Evolutionary conservation across 2,797 vertebrate species (phyloP).

Genomic region (Falco berigora): DNA sequence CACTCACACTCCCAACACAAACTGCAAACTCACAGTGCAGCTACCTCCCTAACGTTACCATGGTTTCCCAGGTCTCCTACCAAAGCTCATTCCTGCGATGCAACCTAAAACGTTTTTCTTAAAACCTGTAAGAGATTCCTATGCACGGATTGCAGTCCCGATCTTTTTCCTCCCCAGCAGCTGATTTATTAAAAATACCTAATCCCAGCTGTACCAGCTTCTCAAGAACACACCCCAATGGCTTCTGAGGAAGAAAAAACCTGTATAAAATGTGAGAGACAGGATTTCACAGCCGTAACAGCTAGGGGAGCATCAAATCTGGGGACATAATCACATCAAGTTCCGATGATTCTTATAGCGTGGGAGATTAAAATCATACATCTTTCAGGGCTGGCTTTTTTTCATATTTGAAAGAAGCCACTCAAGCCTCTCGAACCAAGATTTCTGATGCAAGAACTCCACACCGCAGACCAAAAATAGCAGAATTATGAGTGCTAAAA

Average conservation of each 20-base stretch:
- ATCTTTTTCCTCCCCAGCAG: background rate
- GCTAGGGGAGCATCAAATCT: background rate
- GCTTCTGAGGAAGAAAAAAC: background rate
- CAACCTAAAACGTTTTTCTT: background rate
- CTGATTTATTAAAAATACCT: background rate
- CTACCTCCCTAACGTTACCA: background rate
- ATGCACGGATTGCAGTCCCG: no score
- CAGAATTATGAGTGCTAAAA: slow-evolving; percentile 44
- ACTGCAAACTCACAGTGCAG: background rate
- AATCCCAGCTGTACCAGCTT: background rate
- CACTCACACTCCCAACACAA: background rate
- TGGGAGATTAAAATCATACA: background rate
- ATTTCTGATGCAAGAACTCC: slow-evolving; percentile 33
- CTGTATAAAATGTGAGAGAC: background rate
- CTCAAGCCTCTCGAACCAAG: slow-evolving; percentile 28
- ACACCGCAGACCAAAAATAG: slow-evolving; percentile 43
- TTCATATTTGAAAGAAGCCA: slow-evolving; percentile 45
- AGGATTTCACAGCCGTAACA: background rate
- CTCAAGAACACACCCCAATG: background rate
- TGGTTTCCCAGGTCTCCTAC: slow-evolving; percentile 7
- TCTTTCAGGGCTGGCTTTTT: background rate
- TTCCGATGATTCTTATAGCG: background rate
- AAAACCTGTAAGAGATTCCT: background rate
- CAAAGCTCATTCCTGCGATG: background rate
- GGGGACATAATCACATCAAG: background rate